Base-by-base conservation (phyloP, 2,888 invertebrate genomes). In the Protodeltote pygarga region DNA sequence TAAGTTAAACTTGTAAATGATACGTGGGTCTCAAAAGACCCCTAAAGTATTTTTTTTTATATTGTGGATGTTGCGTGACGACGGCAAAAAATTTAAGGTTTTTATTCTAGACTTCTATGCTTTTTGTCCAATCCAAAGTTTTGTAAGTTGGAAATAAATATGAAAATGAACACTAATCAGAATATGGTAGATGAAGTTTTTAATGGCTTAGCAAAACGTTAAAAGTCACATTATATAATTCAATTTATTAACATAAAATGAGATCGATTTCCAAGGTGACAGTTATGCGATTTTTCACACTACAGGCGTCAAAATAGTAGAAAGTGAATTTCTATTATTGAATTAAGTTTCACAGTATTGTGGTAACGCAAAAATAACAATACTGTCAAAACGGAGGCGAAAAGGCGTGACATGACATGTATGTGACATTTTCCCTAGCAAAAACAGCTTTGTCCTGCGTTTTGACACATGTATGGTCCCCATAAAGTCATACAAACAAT, bases 401-500 rank as follows among this genome's bases (percentile, higher is more conserved):
- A n/a, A n/a, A n/a, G n/a, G n/a, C n/a, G n/a, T n/a, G n/a, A n/a
- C n/a, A n/a, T 62, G 32, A 40, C 32, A 16, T 24, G 9, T 47
- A 25, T 49, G 51, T 50, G 39, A 58, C 39, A 53, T 32, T 52
- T 52, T 46, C 29, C 14, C 41, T 31, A 24, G 28, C 44, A 47
- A 53, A 48, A 62, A 45, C 47, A 41, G 16, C 28, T 44, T 41
- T 53, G 48, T 58, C 35, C 21, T 33, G 41, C n/a, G 47, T 37
- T 48, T 52, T 58, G 60, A 48, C 58, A 59, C 54, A 62, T 54
- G 51, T 70, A 73, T 65, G 62, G 54, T 41, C 29, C 35, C 61
- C 59, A 73, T 73, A 71, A 70, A 76, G 77, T 73, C 77, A 67
- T 73, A 73, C 79, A 81, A 81, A 87, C 85, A 87, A 85, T 84